A percentile compares a stretch with the other conserved stretches of the same genome.
These are phyloP conservation scores for Dermolepida albohirtum DNA, from an alignment of 2,888 invertebrate genomes.

Conservation along the genomic window DNA sequence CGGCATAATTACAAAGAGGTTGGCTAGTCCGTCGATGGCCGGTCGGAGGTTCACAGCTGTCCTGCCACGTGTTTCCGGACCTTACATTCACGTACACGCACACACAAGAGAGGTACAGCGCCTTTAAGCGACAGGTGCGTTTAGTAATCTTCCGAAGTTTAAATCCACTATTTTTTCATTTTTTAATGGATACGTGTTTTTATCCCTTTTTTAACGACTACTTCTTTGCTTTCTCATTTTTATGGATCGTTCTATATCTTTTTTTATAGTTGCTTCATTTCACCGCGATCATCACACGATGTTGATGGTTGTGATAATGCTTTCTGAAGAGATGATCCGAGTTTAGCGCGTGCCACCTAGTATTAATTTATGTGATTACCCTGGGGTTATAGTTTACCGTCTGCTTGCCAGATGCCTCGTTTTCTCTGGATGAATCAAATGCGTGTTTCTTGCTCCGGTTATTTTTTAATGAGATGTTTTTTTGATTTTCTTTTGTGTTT, in stretches of 20 bases:
- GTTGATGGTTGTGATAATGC: conserved; percentile 22
- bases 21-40: conserved; percentile 15
- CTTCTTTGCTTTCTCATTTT: background rate
- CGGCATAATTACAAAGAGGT: conserved; percentile 34
- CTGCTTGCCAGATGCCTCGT: conserved; percentile 49
- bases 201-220: background rate
- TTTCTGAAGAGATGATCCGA: conserved; percentile 4
- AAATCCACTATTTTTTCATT: conserved; percentile 9
- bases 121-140: conserved; percentile 51
- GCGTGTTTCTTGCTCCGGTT: too few relatives aligned
- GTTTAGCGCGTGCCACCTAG: conserved; percentile 47
- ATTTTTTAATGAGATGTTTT: too few relatives aligned
- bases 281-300: conserved; percentile 13
- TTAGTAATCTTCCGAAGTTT: conserved; percentile 45
- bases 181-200: conserved; percentile 1
- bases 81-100: conserved; percentile 31
- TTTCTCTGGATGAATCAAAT: conserved; percentile 9
- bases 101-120: conserved; percentile 43
- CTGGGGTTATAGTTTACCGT: conserved; percentile 29
- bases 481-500: too few relatives aligned
- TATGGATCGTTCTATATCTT: conserved; percentile 2
- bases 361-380: conserved; percentile 49
- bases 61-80: conserved; percentile 56
- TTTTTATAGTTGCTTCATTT: conserved; percentile 2
- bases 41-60: conserved; percentile 52